Percentiles rank a stretch among this genome's conserved stretches.
phyloP scores from a whole-genome alignment of 2,113 vertebrate genomes.

The Excalfactoria chinensis region DNA sequence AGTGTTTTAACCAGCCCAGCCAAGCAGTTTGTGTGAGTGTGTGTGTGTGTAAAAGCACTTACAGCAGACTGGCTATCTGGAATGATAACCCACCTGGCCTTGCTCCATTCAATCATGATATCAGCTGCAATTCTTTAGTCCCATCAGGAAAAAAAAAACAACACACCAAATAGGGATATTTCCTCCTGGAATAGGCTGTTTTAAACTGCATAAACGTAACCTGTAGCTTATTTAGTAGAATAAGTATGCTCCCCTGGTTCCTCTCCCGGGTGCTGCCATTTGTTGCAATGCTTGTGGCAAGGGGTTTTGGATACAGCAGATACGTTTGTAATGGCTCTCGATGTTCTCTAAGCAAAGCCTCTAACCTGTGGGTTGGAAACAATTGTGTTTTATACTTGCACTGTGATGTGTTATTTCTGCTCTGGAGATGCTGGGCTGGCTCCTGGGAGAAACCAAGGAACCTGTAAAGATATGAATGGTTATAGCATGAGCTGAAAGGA shows the following conservation, averaged over 20 bases:
- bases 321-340: background rate
- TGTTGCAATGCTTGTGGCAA: background rate
- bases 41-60: slow-evolving; percentile 8
- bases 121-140: background rate
- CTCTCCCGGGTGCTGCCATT: background rate
- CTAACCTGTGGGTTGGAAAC: background rate
- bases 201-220: background rate
- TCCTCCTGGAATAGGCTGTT: background rate
- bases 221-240: background rate
- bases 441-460: slow-evolving; percentile 5
- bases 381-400: background rate
- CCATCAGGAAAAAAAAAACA: background rate
- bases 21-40: background rate
- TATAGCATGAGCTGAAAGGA: slow-evolving; percentile 37
- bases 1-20: slow-evolving; percentile 24
- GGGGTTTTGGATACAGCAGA: background rate
- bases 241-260: background rate
- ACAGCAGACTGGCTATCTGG: background rate
- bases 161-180: background rate
- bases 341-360: background rate
- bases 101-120: background rate
- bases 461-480: slow-evolving; percentile 9
- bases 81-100: slow-evolving; percentile 16
- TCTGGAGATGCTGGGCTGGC: background rate
- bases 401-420: background rate